phyloP scores from a whole-genome alignment of 1,140 invertebrate genomes.

The Streblospio benedicti region DNA sequence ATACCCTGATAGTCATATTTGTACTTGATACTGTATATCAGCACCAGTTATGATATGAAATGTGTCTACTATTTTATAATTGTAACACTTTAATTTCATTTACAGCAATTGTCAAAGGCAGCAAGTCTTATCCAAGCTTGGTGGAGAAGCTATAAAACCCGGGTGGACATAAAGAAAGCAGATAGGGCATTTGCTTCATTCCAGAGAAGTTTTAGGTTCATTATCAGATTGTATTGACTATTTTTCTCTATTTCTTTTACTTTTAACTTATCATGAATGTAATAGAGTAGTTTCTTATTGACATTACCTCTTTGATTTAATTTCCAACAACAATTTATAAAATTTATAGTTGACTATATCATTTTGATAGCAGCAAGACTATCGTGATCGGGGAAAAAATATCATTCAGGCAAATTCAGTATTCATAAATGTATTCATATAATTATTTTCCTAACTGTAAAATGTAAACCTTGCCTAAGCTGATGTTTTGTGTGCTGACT shows the following conservation, averaged over 20 bases:
- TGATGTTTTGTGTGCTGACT: too few species aligned
- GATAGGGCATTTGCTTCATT: conserved; percentile 37
- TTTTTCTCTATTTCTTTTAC: not conserved
- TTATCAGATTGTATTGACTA: not conserved
- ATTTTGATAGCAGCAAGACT: not conserved
- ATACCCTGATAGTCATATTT: too few species aligned
- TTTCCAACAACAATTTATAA: not conserved
- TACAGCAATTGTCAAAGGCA: conserved; percentile 31
- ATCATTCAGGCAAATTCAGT: too few species aligned
- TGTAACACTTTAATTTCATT: not conserved
- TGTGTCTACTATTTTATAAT: too few species aligned
- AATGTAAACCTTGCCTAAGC: too few species aligned
- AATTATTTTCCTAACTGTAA: too few species aligned
- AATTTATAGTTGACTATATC: not conserved
- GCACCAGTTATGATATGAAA: too few species aligned
- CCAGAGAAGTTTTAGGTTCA: conserved; percentile 38
- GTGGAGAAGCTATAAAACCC: conserved; percentile 36
- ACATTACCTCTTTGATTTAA: not conserved
- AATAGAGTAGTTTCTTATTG: not conserved
- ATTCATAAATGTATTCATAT: too few species aligned
- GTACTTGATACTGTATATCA: too few species aligned
- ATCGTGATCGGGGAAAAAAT: too few species aligned
- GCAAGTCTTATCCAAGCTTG: conserved; percentile 37
- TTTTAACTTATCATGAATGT: not conserved
- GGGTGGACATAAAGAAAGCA: conserved; percentile 32